Evolutionary conservation across 2,888 invertebrate species (phyloP).

Genomic region (Diarsia dahlii): DNA sequence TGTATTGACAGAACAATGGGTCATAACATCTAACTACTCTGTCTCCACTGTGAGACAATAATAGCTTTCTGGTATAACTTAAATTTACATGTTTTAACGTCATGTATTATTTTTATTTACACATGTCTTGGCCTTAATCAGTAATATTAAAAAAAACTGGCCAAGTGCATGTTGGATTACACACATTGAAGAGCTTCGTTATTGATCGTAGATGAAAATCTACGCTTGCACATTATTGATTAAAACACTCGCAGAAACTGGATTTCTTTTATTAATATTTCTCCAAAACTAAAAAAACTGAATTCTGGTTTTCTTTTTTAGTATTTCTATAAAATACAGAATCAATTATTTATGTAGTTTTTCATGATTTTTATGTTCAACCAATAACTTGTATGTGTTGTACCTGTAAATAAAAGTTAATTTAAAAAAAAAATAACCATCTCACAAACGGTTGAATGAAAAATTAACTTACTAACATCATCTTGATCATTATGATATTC

Average conservation of each 20-base stretch:
- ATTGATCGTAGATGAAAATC: background rate
- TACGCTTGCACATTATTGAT: background rate
- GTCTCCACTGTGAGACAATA: conserved; percentile 69
- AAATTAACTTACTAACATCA: background rate
- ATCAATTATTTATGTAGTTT: background rate
- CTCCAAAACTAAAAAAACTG: background rate
- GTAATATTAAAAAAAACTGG: background rate
- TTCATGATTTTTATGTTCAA: too few relatives aligned
- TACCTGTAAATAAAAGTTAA: too few relatives aligned
- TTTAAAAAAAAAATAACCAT: background rate
- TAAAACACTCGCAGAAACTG: background rate
- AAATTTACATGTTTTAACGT: conserved; percentile 38
- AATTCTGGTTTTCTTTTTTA: too few relatives aligned
- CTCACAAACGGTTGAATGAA: background rate
- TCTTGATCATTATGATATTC: background rate
- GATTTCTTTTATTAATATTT: background rate
- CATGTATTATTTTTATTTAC: conserved; percentile 6
- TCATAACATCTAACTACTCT: conserved; percentile 72
- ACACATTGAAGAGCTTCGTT: background rate
- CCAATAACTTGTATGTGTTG: too few relatives aligned
- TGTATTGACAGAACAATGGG: conserved; percentile 70
- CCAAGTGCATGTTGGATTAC: background rate
- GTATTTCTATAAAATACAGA: too few relatives aligned
- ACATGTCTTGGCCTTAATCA: conserved; percentile 4
- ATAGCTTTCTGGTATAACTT: conserved; percentile 65